A percentile compares a stretch with the other conserved stretches of the same genome.
These are phyloP conservation scores for Coelopa frigida DNA, from an alignment of 1,140 invertebrate genomes.

Conservation along the genomic window DNA sequence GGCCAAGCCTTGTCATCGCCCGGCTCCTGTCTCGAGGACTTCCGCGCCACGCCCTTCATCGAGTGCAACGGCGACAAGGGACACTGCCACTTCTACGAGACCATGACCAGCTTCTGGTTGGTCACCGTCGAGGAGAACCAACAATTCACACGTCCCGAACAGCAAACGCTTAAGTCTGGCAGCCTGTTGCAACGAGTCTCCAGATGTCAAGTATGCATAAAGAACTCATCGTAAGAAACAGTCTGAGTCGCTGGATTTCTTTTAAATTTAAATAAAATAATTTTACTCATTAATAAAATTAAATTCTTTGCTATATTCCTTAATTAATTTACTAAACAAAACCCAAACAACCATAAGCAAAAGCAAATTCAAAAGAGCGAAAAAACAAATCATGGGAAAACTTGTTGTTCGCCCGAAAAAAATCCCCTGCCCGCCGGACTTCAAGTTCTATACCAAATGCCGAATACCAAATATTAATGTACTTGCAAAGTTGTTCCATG, in stretches of 20 bases:
- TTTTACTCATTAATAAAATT: no score
- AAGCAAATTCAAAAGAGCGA: no score
- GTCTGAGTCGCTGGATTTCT: background rate
- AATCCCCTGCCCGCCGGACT: no score
- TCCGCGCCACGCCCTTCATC: conserved; percentile 91
- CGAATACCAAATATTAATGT: background rate
- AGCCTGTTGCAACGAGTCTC: conserved; percentile 76
- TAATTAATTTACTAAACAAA: no score
- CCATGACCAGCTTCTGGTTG: conserved; percentile 98
- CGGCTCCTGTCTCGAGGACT: conserved; percentile 93
- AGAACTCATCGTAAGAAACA: conserved; percentile 53
- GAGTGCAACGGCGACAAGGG: conserved; percentile 88
- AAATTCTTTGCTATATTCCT: no score
- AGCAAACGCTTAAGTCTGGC: conserved; percentile 89
- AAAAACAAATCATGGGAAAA: no score
- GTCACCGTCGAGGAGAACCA: conserved; percentile 83
- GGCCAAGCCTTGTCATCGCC: conserved; percentile 90
- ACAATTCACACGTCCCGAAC: conserved; percentile 77
- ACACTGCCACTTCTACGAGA: conserved; percentile 95
- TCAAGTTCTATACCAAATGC: no score
- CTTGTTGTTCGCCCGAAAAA: no score
- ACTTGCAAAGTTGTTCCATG: background rate
- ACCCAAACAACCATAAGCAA: no score
- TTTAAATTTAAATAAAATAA: background rate
- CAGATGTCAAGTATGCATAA: conserved; percentile 93